Evolutionary conservation across 1,140 invertebrate genomes (phyloP), one percentile per base, ranked within the genome.

Genomic region (Matsumurasca onukii): DNA sequence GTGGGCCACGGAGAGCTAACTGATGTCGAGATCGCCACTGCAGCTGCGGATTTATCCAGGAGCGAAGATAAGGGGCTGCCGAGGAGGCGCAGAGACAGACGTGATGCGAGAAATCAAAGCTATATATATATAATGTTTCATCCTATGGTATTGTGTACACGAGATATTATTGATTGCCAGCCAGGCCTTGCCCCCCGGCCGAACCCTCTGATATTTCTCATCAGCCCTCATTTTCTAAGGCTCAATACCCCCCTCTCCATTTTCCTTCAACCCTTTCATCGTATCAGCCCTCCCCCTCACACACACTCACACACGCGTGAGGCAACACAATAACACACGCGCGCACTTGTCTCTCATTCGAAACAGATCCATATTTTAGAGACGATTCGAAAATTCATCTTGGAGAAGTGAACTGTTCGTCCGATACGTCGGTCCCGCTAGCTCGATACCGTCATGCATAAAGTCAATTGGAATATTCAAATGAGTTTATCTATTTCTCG

Each of bases 401-500:
- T 31, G 39, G 45, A 68, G 57, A 62, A 63, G 31, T 51, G 59
- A 62, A 59, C 49, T 39, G 30, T 25, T 34, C 49, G 64, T 66
- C 13, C 24, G 24, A 9, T n/a, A 13, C 15, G 13, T 24, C 24
- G 5, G 24, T 12, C 25, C 25, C 15, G 13, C 25, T 29, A 15
- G n/a, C 25, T 59, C 61, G 31, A 51, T 62, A 51, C 34, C 52
- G n/a, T 29, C 52, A 25, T 24, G 25, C 31, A 68, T 51, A 68
- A 68, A 68, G 67, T 68, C 67, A 68, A 68, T 68, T 59, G 51
- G 67, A 68, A 68, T 68, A 68, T 68, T 68, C 67, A 68, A 68
- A 68, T 68, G 67, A 65, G 39, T 66, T 66, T 66, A 80, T 80
- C 79, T 79, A 80, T 79, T 79, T 74, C 77, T 70, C 72, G n/a